phyloP scores from a whole-genome alignment of 2,888 invertebrate species.

The Nemoura dubitans region DNA sequence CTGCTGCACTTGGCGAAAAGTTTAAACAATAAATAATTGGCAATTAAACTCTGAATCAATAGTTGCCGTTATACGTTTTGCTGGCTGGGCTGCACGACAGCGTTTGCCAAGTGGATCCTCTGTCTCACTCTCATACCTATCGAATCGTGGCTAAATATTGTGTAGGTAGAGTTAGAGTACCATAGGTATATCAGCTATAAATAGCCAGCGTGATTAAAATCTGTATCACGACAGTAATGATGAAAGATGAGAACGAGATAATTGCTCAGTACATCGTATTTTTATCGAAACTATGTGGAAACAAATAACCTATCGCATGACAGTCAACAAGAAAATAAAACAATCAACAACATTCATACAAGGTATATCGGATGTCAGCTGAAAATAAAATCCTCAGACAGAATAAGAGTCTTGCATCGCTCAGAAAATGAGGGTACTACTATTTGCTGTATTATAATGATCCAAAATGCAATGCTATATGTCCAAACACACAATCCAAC shows the following conservation, averaged over 20 bases:
- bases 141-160: not conserved
- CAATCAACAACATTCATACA: not conserved
- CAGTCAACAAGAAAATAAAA: not conserved
- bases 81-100: not conserved
- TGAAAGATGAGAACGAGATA: not conserved
- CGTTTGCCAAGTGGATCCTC: too few relatives aligned
- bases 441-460: not conserved
- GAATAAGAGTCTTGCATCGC: too few relatives aligned
- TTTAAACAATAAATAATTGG: slow-evolving; percentile 12
- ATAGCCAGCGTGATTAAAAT: not conserved
- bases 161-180: not conserved
- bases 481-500: not conserved
- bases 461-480: not conserved
- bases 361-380: not conserved
- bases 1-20: not conserved
- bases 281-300: not conserved
- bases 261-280: not conserved
- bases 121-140: not conserved
- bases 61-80: not conserved
- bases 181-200: not conserved
- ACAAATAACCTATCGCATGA: not conserved
- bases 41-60: slow-evolving; percentile 3
- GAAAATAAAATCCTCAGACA: not conserved
- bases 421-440: too few relatives aligned
- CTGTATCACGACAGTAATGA: not conserved